Evolutionary conservation across 2,113 vertebrate species (phyloP), one percentile per base, ranked within the genome.

Genomic region (Elgaria multicarinata): DNA sequence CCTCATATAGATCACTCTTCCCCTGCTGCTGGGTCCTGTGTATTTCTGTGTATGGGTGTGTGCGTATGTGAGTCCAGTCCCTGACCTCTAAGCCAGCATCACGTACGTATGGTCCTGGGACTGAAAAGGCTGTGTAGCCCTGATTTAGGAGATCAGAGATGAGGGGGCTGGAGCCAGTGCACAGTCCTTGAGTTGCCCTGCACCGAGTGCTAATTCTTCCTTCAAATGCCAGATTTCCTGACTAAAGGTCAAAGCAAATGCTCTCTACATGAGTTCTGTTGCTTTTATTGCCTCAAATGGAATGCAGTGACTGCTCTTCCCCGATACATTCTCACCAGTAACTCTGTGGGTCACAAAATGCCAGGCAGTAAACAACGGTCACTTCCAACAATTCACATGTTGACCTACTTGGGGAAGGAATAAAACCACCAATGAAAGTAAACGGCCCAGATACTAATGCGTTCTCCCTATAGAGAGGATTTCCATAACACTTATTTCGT

Each of bases 201-300:
- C 5, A 20, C 36, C 86, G 22, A 74, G 26, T 75, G 62, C 77
- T 90, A 81, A 58, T 66, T 87, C 90, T 44, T 86, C 91, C 81
- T 74, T 83, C 87, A 82, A 87, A 85, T 91, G 82, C 74, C 83
- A 83, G 10, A 39, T 75, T 26, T 85, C 84, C 89, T 80, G 82
- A 53, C 85, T 26, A 36, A 71, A 53, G 50, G 90, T 76, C 78
- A 93, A 88, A 93, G 74, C 31, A 90, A 86, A 89, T 81, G 78
- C 42, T 86, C 1, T 83, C 64, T 88, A 26, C 44, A 3, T 10
- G 74, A 67, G 33, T 67, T 62, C 75, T 50, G 31, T 67, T n/a
- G n/a, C 24, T 77, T 13, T 78, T 36, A 46, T 8, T 67, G 22
- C 31, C 66, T 5, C 90, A 75, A 64, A 71, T 58, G 55, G 31